phyloP scores from a whole-genome alignment of 2,797 vertebrate species.

The Chaunax sp. region DNA sequence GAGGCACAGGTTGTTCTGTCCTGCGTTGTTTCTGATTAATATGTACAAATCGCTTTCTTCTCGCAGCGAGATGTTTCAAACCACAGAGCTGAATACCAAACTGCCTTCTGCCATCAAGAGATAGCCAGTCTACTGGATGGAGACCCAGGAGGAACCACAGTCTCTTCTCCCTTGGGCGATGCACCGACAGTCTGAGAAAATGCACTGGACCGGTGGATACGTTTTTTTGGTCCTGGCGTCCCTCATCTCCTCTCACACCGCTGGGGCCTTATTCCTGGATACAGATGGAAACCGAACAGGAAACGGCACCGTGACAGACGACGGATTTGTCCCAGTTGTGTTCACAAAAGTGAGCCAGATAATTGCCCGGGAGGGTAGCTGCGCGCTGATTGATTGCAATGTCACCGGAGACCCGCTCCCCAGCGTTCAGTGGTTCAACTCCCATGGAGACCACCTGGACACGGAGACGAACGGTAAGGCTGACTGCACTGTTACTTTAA shows the following conservation, averaged over 20 bases:
- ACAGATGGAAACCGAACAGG: slow-evolving; percentile 48
- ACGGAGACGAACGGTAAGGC: slow-evolving; percentile 85
- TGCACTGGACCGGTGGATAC: slow-evolving; percentile 63
- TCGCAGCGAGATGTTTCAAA: slow-evolving; percentile 71
- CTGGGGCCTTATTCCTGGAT: slow-evolving; percentile 54
- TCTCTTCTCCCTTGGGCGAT: slow-evolving; percentile 36
- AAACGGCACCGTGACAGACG: slow-evolving; percentile 70
- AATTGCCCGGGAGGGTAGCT: slow-evolving; percentile 94
- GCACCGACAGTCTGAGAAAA: slow-evolving; percentile 69
- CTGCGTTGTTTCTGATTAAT: slow-evolving; percentile 11
- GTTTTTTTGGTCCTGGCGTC: slow-evolving; percentile 62
- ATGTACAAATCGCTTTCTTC: slow-evolving; percentile 44
- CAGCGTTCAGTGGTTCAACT: slow-evolving; percentile 93
- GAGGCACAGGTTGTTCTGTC: background rate
- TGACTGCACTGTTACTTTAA: slow-evolving; percentile 23
- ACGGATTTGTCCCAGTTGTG: slow-evolving; percentile 83
- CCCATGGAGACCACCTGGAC: slow-evolving; percentile 87
- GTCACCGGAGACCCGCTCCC: slow-evolving; percentile 91
- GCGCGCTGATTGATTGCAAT: slow-evolving; percentile 94
- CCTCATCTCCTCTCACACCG: slow-evolving; percentile 78
- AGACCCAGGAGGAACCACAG: slow-evolving; percentile 68
- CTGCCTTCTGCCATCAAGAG: slow-evolving; percentile 62
- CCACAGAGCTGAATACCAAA: slow-evolving; percentile 44
- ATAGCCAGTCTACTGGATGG: slow-evolving; percentile 74
- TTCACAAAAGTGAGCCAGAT: slow-evolving; percentile 88